Evolutionary conservation across 23 tunicate genomes (phyloP), one percentile per base, ranked within the genome.

Genomic region (Ascidia mentula): DNA sequence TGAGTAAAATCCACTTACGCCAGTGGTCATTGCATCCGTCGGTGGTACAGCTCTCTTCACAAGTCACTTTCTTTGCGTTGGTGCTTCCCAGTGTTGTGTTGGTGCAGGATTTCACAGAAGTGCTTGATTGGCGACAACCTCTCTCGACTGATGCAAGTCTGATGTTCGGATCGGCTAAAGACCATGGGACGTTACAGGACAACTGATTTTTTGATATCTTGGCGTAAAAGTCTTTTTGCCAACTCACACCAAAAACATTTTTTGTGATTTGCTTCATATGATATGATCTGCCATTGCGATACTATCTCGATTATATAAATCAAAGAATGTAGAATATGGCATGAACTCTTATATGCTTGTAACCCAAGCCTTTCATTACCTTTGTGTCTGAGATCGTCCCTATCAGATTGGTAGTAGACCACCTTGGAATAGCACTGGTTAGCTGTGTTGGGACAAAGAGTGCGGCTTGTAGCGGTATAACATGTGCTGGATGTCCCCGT

Each of bases 21-120:
- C 82, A 84, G 38, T 82, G 82, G 38, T 70, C 70, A 76, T 84
- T 84, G 61, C 88, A 84, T 60, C 88, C 88, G 71, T 84, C 88
- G 15, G 40, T 69, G 5, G 36, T 61, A 37, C 88, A 84, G 0
- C 76, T 42, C 69, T 84, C 88, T 61, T 77, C 70, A 39, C 88
- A 84, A 1, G 82, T 84, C 1, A 84, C 82, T 65, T 77, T 74
- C 0, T 35, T 30, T 40, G 70, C 36, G 73, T 37, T 77, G 59
- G 36, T 40, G 6, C 45, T 33, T 77, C 77, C 82, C 12, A 84
- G 46, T 30, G 31, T 65, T 40, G 69, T 59, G 28, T 34, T 30
- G 9, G 60, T 42, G 70, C 88, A 84, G 28, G 61, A 20, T 26
- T 53, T 53, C 65, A 53, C 65, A 53, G 65, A 53, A 20, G 65